Percentiles rank a stretch among this genome's conserved stretches.
Evolutionary conservation across 2,113 vertebrate genomes (phyloP).

Genomic region (Pteruthius melanotis): DNA sequence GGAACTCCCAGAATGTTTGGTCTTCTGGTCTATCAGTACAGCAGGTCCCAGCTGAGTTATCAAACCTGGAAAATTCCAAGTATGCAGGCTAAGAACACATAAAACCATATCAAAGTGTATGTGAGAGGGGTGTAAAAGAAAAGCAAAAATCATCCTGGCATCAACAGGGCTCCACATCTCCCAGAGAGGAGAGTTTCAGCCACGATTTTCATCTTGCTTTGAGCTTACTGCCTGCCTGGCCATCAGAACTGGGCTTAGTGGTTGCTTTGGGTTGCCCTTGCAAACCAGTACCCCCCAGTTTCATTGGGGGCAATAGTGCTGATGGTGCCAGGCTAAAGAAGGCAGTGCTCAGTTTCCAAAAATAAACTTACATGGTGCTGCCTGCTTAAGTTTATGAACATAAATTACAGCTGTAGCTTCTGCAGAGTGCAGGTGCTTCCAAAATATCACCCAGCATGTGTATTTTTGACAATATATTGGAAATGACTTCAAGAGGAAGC

Average conservation of each 20-base stretch:
- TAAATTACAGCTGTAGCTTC: background rate
- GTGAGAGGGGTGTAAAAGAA: no score
- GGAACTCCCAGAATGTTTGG: no score
- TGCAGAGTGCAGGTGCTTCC: background rate
- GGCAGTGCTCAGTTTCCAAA: background rate
- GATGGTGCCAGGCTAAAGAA: background rate
- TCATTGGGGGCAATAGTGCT: background rate
- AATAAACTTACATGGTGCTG: fast-evolving
- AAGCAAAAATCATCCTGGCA: no score
- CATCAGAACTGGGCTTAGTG: background rate
- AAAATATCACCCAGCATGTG: background rate
- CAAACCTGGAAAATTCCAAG: no score
- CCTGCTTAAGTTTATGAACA: background rate
- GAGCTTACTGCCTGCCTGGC: background rate
- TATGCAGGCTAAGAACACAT: no score
- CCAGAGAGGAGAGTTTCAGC: background rate
- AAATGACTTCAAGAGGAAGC: background rate
- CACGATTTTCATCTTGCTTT: background rate
- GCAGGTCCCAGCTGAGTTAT: no score
- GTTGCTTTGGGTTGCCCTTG: background rate
- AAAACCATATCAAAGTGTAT: no score
- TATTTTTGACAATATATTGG: background rate
- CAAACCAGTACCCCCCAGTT: background rate
- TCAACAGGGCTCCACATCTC: background rate
- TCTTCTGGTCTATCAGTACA: no score